Conservation (phyloP, 2,113 vertebrate genomes). For the Noturus placidus region DNA sequence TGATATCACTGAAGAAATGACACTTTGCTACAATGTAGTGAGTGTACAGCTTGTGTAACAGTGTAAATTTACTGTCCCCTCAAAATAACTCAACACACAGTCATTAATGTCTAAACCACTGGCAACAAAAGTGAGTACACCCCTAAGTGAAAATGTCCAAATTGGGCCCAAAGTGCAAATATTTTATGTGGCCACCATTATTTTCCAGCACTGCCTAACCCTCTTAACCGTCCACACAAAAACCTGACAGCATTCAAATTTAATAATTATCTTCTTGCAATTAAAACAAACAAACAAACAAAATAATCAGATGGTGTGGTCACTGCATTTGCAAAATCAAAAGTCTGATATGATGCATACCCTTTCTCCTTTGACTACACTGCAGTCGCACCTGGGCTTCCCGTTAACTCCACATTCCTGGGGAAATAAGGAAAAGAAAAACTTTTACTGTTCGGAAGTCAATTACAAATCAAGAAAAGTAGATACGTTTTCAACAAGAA, state of each 20-base stretch:
- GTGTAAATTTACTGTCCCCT: too few species aligned
- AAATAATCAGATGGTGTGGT: background rate
- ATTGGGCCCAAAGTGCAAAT: too few species aligned
- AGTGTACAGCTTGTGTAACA: too few species aligned
- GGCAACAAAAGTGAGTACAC: too few species aligned
- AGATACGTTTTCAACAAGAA: background rate
- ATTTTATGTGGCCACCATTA: too few species aligned
- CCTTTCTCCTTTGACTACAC: slow-evolving; percentile 73
- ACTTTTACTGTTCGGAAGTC: background rate
- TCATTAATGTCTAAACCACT: too few species aligned
- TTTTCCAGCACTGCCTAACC: too few species aligned
- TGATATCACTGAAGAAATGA: too few species aligned
- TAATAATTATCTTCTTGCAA: background rate
- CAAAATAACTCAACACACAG: too few species aligned
- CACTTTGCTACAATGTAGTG: too few species aligned
- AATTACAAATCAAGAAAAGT: background rate
- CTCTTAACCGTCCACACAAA: too few species aligned
- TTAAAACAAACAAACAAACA: background rate
- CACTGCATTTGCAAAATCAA: background rate
- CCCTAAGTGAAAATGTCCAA: too few species aligned
- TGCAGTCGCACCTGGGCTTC: slow-evolving; percentile 67
- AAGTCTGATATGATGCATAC: slow-evolving; percentile 54
- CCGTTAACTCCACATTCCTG: slow-evolving; percentile 53
- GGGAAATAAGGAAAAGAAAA: slow-evolving; percentile 8
- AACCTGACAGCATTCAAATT: background rate